Conservation (phyloP, 2,888 invertebrate species). For the Taenaris catops region DNA sequence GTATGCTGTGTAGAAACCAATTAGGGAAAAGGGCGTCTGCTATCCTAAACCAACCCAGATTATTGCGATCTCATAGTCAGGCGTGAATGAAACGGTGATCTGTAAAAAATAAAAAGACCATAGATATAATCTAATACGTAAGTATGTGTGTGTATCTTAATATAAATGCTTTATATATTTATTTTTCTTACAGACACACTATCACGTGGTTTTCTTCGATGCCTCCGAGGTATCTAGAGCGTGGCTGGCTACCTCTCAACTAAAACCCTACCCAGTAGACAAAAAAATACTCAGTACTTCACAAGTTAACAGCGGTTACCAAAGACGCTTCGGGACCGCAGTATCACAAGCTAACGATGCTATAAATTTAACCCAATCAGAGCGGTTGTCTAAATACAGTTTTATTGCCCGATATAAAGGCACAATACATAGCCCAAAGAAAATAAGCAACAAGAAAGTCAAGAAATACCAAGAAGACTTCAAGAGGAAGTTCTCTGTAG, state of each 20-base stretch:
- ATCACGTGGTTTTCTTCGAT: constrained; percentile 78
- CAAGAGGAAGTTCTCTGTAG: constrained; percentile 47
- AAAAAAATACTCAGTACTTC: constrained; percentile 32
- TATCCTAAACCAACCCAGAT: no score
- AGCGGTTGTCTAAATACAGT: constrained; percentile 60
- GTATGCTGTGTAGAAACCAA: no score
- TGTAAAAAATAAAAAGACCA: no score
- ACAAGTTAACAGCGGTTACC: constrained; percentile 35
- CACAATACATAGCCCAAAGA: constrained; percentile 48
- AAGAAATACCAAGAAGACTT: constrained; percentile 41
- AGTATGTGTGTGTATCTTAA: no score
- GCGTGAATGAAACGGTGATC: no score
- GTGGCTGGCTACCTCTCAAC: constrained; percentile 58
- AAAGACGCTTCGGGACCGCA: constrained; percentile 48
- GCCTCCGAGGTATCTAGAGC: constrained; percentile 51
- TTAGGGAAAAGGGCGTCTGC: no score
- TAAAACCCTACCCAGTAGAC: constrained; percentile 49
- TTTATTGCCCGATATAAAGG: constrained; percentile 66
- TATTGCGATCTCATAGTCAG: no score
- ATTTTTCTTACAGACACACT: constrained; percentile 64
- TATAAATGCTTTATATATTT: no score
- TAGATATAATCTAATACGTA: no score
- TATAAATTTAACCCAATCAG: constrained; percentile 36
- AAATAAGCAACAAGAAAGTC: constrained; percentile 39
- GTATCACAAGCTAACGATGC: constrained; percentile 61